Base-by-base conservation (phyloP, 1,140 invertebrate species). In the Hormaphis cornu region DNA sequence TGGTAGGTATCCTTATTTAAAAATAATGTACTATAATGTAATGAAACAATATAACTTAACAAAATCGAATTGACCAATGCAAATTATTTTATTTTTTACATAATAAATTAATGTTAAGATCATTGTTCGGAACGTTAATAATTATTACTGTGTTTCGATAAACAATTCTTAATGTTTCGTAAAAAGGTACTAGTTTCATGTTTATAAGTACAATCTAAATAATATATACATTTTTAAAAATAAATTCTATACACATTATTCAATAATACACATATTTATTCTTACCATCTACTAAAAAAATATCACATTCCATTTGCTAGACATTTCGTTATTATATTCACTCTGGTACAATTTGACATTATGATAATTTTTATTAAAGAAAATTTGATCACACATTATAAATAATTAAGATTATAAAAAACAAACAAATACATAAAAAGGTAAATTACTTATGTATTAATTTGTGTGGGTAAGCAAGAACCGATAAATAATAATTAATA, bases 241-340 rank as follows among this genome's bases (percentile, higher is more conserved):
- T 3, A 58, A 22, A 58, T 37, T 4, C 37, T 35, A 35, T 35
- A 30, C 5, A 54, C n/a, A n/a, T n/a, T n/a, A 24, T 53, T 18
- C n/a, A 18, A 33, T 53, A 30, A 53, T 53, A 53, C 16, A 53
- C 10, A 30, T 9, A 35, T 35, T 44, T 26, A 42, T 42, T 61
- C 24, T 61, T 44, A 61, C 18, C 24, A 46, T 20, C 22, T 61
- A 61, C 10, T 6, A 1, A 61, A 61, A 61, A 61, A 61, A 61
- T 61, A 61, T 61, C 58, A 61, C 58, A 61, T 61, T 58, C 58
- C 18, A 14, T 37, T 61, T 61, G 24, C 58, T 40, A 37, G 14
- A 37, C 12, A 22, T 56, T 20, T 56, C 53, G 35, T 20, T 58
- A 58, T 40, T 58, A n/a, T n/a, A n/a, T 40, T 40, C 14, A 37